Evolutionary conservation across 2,888 invertebrate genomes (phyloP).

Genomic region (Netelia inedita): DNA sequence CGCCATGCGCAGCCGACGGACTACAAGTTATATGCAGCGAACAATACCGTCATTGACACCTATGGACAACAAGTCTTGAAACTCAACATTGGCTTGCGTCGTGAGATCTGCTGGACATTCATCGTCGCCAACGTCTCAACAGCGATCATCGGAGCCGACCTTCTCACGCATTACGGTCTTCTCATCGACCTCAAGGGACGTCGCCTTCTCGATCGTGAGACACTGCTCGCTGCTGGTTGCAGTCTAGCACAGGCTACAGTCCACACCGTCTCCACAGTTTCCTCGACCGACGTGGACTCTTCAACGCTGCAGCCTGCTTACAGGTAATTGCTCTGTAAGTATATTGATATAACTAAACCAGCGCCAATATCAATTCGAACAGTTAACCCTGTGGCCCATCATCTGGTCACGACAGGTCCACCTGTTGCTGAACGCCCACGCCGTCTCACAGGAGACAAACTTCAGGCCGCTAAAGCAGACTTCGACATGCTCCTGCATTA

Average conservation of each 20-base stretch:
- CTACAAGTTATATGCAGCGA: not conserved
- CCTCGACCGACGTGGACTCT: not conserved
- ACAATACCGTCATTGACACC: constrained; percentile 4
- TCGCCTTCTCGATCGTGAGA: constrained; percentile 25
- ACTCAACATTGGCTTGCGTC: not conserved
- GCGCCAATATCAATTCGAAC: not conserved
- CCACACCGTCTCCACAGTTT: not conserved
- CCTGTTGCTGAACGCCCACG: constrained; percentile 9
- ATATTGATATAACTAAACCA: not conserved
- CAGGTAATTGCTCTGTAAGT: not conserved
- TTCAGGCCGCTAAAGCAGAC: not conserved
- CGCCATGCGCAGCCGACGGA: not conserved
- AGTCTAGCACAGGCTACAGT: not conserved
- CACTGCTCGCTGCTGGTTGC: not conserved
- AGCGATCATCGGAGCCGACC: constrained; percentile 56
- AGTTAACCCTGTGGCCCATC: not conserved
- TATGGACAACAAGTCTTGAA: not conserved
- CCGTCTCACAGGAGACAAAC: constrained; percentile 8
- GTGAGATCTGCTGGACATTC: constrained; percentile 42
- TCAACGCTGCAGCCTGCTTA: not conserved
- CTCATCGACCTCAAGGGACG: constrained; percentile 52
- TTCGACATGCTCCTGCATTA: not conserved
- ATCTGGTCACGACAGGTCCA: not conserved
- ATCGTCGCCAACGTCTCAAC: constrained; percentile 54
- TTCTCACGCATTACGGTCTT: constrained; percentile 48